Percentiles rank a stretch among this genome's conserved stretches.
Conservation (phyloP, 2,888 invertebrate species). For the Ptilodon capucinus region DNA sequence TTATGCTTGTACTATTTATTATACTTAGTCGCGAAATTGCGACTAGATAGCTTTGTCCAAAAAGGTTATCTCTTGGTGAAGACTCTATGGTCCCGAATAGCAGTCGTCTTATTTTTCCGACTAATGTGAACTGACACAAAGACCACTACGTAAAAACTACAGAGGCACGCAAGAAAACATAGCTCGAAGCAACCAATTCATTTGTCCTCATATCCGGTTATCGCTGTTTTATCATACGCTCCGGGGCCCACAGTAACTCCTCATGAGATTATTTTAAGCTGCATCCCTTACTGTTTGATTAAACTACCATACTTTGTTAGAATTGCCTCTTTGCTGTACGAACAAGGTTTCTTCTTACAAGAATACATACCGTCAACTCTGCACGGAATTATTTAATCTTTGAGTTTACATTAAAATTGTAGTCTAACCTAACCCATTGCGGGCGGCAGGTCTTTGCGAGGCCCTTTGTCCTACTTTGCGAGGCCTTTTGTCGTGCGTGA, state of each 20-base stretch:
- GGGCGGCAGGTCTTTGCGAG: no score
- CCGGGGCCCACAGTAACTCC: conserved; percentile 61
- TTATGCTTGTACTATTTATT: no score
- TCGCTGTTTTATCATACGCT: conserved; percentile 77
- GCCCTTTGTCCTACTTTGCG: no score
- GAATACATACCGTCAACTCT: no score
- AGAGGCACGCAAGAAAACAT: conserved; percentile 67
- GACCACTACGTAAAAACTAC: conserved; percentile 50
- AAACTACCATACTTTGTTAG: conserved; percentile 55
- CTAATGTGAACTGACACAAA: conserved; percentile 26
- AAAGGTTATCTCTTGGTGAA: no score
- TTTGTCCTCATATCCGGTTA: conserved; percentile 76
- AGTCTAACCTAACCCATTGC: no score
- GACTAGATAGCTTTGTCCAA: no score
- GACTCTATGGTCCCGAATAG: background rate
- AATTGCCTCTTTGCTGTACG: conserved; percentile 28
- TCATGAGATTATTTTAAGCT: conserved; percentile 75
- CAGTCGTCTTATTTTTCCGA: background rate
- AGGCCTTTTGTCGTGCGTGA: no score
- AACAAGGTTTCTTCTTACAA: no score
- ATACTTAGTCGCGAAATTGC: no score
- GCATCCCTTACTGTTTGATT: conserved; percentile 76
- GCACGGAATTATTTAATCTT: no score
- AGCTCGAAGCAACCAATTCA: conserved; percentile 74
- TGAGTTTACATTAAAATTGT: no score